Percentiles rank a stretch among this genome's conserved stretches.
Evolutionary conservation across 2,888 invertebrate species (phyloP).

Genomic region (Drosophila diplacantha): DNA sequence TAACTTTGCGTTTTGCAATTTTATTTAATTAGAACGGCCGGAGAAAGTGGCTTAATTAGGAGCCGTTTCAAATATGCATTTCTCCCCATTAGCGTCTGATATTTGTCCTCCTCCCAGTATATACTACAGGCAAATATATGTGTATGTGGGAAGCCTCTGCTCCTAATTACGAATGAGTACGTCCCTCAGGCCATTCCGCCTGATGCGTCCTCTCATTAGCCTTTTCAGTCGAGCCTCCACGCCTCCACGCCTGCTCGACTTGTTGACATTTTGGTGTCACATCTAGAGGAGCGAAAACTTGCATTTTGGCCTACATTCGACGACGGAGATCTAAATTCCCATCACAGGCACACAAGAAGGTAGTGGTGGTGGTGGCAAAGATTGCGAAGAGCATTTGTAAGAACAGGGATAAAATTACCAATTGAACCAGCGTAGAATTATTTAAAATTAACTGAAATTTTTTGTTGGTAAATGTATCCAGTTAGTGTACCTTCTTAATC

Average conservation of each 20-base stretch:
- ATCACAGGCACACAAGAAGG: background rate
- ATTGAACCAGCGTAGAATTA: background rate
- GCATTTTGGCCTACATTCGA: conserved; percentile 38
- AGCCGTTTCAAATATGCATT: conserved; percentile 15
- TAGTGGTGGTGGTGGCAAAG: conserved; percentile 4
- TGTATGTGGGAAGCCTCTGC: conserved; percentile 13
- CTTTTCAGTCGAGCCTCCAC: conserved; percentile 52
- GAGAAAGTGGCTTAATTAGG: conserved; percentile 36
- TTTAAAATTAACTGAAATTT: too few relatives aligned
- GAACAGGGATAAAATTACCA: background rate
- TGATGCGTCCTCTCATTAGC: conserved; percentile 65
- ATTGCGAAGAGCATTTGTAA: background rate
- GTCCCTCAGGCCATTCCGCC: conserved; percentile 60
- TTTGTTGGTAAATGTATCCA: background rate
- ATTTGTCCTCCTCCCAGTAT: conserved; percentile 16
- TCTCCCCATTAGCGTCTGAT: conserved; percentile 12
- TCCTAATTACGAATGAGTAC: conserved; percentile 41
- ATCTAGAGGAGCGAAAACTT: conserved; percentile 38
- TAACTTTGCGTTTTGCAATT: conserved; percentile 7
- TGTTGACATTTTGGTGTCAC: conserved; percentile 69
- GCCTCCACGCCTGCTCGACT: conserved; percentile 35
- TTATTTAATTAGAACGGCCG: conserved; percentile 43
- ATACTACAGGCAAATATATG: background rate
- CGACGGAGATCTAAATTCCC: conserved; percentile 16
- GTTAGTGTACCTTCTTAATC: background rate